These are phyloP conservation scores for Himalopsyche anomala DNA, from an alignment of 2,888 invertebrate genomes.

Conservation along the genomic window DNA sequence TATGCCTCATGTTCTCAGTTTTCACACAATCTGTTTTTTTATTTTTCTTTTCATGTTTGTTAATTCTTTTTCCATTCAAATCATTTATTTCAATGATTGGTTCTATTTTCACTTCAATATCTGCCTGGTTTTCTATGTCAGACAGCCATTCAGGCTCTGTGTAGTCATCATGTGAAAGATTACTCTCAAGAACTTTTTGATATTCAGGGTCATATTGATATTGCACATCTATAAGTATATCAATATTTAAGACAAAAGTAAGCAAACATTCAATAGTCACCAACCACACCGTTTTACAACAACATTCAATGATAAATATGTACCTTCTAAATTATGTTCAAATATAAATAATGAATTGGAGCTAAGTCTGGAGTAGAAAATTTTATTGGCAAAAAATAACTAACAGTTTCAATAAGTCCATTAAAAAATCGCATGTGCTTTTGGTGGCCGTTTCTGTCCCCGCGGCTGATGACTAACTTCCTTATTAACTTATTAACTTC, in stretches of 20 bases:
- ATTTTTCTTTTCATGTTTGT: neutral
- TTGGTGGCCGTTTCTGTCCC: too few species aligned
- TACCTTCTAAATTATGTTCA: too few species aligned
- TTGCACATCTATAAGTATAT: neutral
- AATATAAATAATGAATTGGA: too few species aligned
- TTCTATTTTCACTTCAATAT: slow-evolving; percentile 41
- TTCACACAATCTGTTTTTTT: neutral
- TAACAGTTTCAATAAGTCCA: too few species aligned
- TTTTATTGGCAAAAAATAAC: too few species aligned
- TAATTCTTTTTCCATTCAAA: neutral
- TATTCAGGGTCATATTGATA: neutral
- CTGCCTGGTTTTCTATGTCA: slow-evolving; percentile 46
- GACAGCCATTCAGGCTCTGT: slow-evolving; percentile 60
- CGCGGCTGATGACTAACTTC: too few species aligned
- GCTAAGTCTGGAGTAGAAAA: too few species aligned
- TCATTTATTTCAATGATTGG: neutral
- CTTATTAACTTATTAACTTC: too few species aligned
- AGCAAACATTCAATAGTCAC: neutral
- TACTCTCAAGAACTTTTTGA: slow-evolving; percentile 47
- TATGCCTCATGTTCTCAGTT: neutral
- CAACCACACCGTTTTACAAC: neutral
- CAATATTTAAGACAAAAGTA: too few species aligned
- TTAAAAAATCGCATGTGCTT: too few species aligned
- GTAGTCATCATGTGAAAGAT: slow-evolving; percentile 53
- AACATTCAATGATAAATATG: neutral